Base-by-base conservation (phyloP, 1,140 invertebrate species). In the Drosophila pseudoananassae region DNA sequence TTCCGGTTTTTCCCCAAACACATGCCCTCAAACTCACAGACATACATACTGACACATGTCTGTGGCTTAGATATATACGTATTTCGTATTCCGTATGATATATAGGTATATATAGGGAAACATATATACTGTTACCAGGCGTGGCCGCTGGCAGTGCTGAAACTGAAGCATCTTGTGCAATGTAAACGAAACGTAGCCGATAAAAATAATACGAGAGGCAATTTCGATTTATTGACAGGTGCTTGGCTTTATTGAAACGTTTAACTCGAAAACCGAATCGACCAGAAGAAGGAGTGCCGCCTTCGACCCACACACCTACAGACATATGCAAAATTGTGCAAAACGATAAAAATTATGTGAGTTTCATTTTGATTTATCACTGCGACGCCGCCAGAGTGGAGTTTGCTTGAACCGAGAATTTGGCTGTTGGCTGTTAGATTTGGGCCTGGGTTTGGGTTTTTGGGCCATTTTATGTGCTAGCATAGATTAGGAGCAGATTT, bases 141-240 rank as follows among this genome's bases (percentile, higher is more conserved):
- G 31, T 45, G 46, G 49, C 49, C 66, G n/a, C 31, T 69, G 66
- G 66, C 66, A 69, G 20, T 56, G 15, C 50, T 56, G 64, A 69
- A 69, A 46, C 46, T 63, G 63, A 65, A 55, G 77, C 55, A 55
- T 63, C 55, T 79, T 78, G 68, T 82, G 82, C 75, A 83, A 64
- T 76, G 81, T 85, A 81, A 85, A 87, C 82, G 78, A 83, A 83
- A 88, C 82, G 82, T 75, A 82, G 69, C 84, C 83, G 83, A 87
- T 87, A 87, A 87, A 87, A 87, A 87, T 87, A 87, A 83, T 88
- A 87, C 84, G 78, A 87, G 83, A 88, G 79, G 83, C 84, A 88
- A 88, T 88, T 88, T 88, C 78, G 83, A 83, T 88, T 88, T 88
- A 88, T 88, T 88, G 83, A 88, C 83, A 88, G 83, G 83, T 88